Evolutionary conservation across 2,113 vertebrate genomes (phyloP).

Genomic region (Nerophis lumbriciformis): DNA sequence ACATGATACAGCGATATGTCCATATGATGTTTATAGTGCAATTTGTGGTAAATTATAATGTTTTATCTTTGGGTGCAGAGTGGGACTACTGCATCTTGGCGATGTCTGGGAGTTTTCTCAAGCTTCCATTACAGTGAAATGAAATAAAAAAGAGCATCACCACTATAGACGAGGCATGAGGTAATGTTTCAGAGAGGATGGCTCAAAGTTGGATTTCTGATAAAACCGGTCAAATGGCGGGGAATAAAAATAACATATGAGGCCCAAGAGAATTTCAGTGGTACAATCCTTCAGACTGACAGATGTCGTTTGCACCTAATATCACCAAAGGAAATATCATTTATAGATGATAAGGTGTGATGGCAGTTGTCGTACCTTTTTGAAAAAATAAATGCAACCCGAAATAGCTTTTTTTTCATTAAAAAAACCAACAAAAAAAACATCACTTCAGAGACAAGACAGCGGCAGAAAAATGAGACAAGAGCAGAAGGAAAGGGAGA

Average conservation of each 20-base stretch:
- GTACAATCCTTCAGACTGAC: background rate
- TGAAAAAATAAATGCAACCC: background rate
- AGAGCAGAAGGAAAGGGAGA: background rate
- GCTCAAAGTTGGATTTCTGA: conserved; percentile 4
- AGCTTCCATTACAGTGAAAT: background rate
- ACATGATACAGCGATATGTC: too few species aligned
- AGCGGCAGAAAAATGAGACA: background rate
- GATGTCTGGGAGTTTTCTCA: background rate
- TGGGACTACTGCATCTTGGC: too few species aligned
- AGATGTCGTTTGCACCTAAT: background rate
- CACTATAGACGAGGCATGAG: conserved; percentile 1
- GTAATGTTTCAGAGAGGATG: background rate
- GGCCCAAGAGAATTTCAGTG: background rate
- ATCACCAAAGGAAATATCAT: background rate
- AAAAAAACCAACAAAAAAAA: background rate
- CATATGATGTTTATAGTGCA: too few species aligned
- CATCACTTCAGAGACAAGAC: background rate
- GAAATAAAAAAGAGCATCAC: background rate
- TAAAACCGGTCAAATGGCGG: background rate
- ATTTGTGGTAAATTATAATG: too few species aligned
- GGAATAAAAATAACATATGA: background rate
- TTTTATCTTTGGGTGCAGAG: too few species aligned
- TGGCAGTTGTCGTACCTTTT: background rate
- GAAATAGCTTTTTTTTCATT: background rate
- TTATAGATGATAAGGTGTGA: background rate